Conservation (phyloP, 2,888 invertebrate genomes). For the Branchellion lobata region DNA sequence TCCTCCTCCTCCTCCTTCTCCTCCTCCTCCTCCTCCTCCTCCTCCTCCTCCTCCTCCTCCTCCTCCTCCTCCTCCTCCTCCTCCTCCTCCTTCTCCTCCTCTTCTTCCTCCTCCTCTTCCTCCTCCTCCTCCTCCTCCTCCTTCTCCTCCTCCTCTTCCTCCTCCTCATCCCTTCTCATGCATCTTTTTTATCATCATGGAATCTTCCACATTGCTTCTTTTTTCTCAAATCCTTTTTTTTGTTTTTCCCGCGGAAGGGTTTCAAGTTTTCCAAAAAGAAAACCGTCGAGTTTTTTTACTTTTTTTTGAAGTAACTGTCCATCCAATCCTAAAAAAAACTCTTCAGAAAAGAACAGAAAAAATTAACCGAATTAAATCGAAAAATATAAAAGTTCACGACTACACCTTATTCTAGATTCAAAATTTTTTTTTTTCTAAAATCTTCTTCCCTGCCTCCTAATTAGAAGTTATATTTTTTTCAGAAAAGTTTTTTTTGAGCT, state of each 20-base stretch:
- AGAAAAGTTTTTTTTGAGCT: too few species aligned
- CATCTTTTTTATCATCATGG: too few species aligned
- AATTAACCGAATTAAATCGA: too few species aligned
- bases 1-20: neutral
- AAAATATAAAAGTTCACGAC: too few species aligned
- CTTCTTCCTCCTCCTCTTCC: neutral
- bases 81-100: neutral
- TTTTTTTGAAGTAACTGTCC: too few species aligned
- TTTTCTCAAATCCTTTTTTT: neutral
- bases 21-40: neutral
- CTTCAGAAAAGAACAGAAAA: too few species aligned
- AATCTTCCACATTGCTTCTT: neutral
- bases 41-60: neutral
- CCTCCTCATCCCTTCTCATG: constrained; percentile 6
- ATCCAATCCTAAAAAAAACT: too few species aligned
- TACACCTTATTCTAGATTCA: too few species aligned
- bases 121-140: neutral
- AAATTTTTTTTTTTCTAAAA: too few species aligned
- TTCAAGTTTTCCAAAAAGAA: neutral
- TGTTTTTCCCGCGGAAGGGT: too few species aligned
- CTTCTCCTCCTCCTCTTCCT: constrained; percentile 4
- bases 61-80: neutral
- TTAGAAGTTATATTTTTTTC: too few species aligned
- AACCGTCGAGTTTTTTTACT: neutral
- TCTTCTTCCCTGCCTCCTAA: too few species aligned